Evolutionary conservation across 2,888 invertebrate species (phyloP).

Genomic region (Latrodectus elegans): DNA sequence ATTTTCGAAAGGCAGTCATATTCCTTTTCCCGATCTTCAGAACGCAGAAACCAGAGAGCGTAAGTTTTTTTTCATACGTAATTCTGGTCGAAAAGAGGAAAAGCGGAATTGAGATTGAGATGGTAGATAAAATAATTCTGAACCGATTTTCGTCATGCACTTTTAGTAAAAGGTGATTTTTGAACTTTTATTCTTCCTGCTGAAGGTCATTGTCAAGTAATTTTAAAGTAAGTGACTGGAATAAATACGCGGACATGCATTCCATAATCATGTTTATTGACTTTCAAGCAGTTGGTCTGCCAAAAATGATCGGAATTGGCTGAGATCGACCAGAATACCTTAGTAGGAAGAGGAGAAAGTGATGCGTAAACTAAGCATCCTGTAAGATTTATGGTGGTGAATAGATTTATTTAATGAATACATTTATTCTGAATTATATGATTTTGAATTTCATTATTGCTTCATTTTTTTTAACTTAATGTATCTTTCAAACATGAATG

Average conservation of each 20-base stretch:
- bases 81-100: not conserved
- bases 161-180: slow-evolving; percentile 9
- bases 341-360: slow-evolving; percentile 7
- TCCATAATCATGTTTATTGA: slow-evolving; percentile 22
- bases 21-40: not conserved
- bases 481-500: no score
- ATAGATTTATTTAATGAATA: not conserved
- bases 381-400: not conserved
- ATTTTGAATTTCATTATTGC: no score
- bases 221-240: slow-evolving; percentile 54
- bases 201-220: slow-evolving; percentile 53
- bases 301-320: not conserved
- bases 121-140: slow-evolving; percentile 25
- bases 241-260: slow-evolving; percentile 18
- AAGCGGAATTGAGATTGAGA: not conserved
- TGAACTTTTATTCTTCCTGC: slow-evolving; percentile 20
- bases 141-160: slow-evolving; percentile 11
- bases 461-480: no score
- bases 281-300: slow-evolving; percentile 9
- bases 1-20: not conserved
- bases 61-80: not conserved
- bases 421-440: not conserved
- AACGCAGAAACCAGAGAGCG: not conserved
- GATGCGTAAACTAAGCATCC: slow-evolving; percentile 12
- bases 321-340: not conserved